Evolutionary conservation across 2,113 vertebrate genomes (phyloP), one percentile per base, ranked within the genome.

Genomic region (Elanus axillaris): DNA sequence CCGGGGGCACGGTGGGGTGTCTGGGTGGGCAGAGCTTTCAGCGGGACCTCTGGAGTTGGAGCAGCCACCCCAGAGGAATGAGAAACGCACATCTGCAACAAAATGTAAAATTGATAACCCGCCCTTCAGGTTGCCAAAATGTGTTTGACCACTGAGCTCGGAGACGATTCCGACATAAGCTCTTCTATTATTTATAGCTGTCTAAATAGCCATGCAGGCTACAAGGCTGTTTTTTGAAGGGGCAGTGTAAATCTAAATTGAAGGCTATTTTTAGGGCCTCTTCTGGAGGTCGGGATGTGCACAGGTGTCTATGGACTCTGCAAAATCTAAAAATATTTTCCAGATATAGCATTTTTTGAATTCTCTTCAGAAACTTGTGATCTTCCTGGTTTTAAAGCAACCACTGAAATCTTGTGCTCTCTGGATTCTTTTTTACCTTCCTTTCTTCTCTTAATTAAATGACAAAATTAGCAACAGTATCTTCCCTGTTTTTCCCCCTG

Each of bases 1-100:
- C 5, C 45, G 47, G 13, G 60, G 32, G 16, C 36, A 32, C 0
- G 0, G 22, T 0, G 2, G 6, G 23, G 36, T 13, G n/a, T 21
- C 34, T 63, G 43, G 16, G 5, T 4, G 14, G 29, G 10, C 42
- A 43, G 11, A 40, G 47, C 15, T 74, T 16, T 6, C 29, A 16
- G 50, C 43, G 52, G 50, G 36, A 25, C 29, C 25, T 29, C 43
- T 52, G 38, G 21, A 80, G 36, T 6, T 4, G 6, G 23, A 63
- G 60, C 74, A 62, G 34, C 42, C 38, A 23, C 55, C 29, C 62
- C 3, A 1, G 11, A n/a, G 74, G 42, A 42, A 36, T 15, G 42
- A 72, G 58, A 47, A 19, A 19, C 0, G 8, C 21, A 10, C 1
- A 1, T 22, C n/a, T 60, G 32, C 47, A 55, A 42, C 48, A 43